Evolutionary conservation across 2,888 invertebrate species (phyloP).

Genomic region (Pachycephus smyrnensis): DNA sequence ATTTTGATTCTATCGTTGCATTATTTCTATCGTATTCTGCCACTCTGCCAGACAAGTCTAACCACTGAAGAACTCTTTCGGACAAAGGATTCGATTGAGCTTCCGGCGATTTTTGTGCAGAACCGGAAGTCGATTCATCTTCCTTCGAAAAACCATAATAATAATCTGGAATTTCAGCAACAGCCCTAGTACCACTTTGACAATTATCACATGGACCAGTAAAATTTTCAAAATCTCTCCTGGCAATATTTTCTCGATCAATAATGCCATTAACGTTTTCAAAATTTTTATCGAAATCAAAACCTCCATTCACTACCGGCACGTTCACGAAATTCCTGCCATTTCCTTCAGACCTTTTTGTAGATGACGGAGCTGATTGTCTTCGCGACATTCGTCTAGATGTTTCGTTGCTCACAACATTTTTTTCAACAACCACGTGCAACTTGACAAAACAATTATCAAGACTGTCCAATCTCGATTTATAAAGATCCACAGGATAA

Average conservation of each 20-base stretch:
- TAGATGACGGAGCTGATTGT: conserved; percentile 49
- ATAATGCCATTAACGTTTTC: not conserved
- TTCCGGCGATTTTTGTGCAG: not conserved
- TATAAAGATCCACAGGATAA: conserved; percentile 38
- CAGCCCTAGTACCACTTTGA: not conserved
- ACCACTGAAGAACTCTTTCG: conserved; percentile 83
- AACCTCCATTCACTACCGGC: not conserved
- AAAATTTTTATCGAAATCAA: not conserved
- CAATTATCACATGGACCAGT: not conserved
- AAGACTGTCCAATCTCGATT: conserved; percentile 41
- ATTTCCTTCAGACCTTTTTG: not conserved
- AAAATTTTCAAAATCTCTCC: not conserved
- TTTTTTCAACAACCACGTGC: conserved; percentile 47
- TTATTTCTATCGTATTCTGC: conserved; percentile 32
- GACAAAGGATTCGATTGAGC: conserved; percentile 68
- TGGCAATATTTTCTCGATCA: not conserved
- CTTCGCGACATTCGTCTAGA: conserved; percentile 35
- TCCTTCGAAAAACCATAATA: conserved; percentile 8
- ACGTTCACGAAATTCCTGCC: not conserved
- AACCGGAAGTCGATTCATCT: not conserved
- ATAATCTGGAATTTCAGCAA: not conserved
- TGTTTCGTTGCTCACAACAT: conserved; percentile 25
- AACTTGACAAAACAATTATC: conserved; percentile 53
- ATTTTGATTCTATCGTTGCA: conserved; percentile 1
- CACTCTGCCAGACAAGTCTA: conserved; percentile 79